Base-by-base conservation (phyloP, 2,113 vertebrate genomes). In the Isurus oxyrinchus region DNA sequence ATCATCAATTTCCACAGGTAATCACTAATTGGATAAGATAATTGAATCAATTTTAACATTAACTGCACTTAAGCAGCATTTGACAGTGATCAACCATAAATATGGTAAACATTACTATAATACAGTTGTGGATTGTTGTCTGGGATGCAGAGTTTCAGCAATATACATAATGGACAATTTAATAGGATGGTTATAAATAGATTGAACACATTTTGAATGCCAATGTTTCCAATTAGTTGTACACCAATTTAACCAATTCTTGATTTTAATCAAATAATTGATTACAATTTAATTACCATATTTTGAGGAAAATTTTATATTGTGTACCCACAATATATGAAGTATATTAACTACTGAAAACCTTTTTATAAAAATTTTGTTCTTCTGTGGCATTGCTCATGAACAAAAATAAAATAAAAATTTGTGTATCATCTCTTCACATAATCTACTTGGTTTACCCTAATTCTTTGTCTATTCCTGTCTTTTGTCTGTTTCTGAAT, bases 401-500 rank as follows among this genome's bases (percentile, higher is more conserved):
- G 59, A 63, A 61, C 90, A 94, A 66, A 94, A 94, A 66, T 94
- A 40, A 94, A 94, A 76, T 35, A 76, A 35, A 76, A 35, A 66
- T 40, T 59, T 94, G 59, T 94, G 90, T 93, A 94, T 94, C 90
- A 63, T 94, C 90, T 94, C 59, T 94, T n/a, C 90, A 94, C 61
- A 40, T 8, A 66, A 94, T 59, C 59, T 84, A 21, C 81, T 44
- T 63, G 59, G 61, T 19, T 94, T 94, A 40, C 61, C 59, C 59
- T 94, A 94, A 94, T 63, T 93, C 90, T 63, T 90, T 90, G 87
- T 27, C 57, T 35, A 31, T 55, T 57, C 53, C 53, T 69, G 67
- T 69, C 67, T 69, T 14, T 94, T 94, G 90, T 93, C 88, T 93
- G 59, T 94, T 66, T 66, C 59, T 94, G n/a, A 94, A 94, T 6